These are phyloP conservation scores for Centruroides vittatus DNA, from an alignment of 1,140 invertebrate species.

Conservation along the genomic window DNA sequence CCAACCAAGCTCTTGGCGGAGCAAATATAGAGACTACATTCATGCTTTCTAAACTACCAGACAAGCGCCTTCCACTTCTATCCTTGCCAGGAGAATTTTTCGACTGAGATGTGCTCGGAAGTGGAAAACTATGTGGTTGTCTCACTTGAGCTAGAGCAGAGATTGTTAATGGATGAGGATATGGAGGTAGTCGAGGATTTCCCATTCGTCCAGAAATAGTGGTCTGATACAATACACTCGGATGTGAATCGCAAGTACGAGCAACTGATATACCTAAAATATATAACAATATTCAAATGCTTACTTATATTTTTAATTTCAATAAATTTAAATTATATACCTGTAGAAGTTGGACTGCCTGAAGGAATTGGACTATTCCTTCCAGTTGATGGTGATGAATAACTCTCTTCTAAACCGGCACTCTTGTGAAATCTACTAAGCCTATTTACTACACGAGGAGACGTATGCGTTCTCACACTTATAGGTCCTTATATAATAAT, in stretches of 20 bases:
- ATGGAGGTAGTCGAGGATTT: conserved; percentile 72
- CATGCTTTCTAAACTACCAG: conserved; percentile 24
- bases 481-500: conserved; percentile 41
- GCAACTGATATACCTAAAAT: conserved; percentile 26
- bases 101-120: conserved; percentile 18
- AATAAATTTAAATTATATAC: conserved; percentile 15
- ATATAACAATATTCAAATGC: background rate
- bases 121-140: conserved; percentile 40
- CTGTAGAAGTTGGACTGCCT: conserved; percentile 32
- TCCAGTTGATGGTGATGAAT: conserved; percentile 38
- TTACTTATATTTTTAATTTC: background rate
- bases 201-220: conserved; percentile 29
- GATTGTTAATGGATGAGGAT: conserved; percentile 62
- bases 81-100: conserved; percentile 19
- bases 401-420: conserved; percentile 61
- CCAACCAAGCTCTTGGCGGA: conserved; percentile 52
- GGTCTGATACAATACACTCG: conserved; percentile 57
- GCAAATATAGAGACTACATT: conserved; percentile 62
- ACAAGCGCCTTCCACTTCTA: conserved; percentile 1
- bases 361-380: conserved; percentile 56
- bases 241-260: conserved; percentile 26
- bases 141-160: conserved; percentile 71
- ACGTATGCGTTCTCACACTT: conserved; percentile 81
- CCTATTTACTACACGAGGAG: conserved; percentile 79
- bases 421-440: conserved; percentile 89